Conservation (phyloP, 2,888 invertebrate genomes). For the Xylophagus ater region DNA sequence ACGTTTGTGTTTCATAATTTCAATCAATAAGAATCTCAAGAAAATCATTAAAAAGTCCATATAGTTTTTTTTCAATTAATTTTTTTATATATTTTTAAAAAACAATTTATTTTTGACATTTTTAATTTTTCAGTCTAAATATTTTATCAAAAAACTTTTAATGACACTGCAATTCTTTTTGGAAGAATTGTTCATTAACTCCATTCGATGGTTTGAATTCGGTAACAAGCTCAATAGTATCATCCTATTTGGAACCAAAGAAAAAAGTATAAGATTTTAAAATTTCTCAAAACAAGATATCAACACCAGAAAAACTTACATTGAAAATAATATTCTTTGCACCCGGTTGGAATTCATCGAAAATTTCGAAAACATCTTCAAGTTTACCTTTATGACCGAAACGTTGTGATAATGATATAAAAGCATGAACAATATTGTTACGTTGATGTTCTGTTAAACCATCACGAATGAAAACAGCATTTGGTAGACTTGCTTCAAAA, state of each 20-base stretch:
- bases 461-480: slow-evolving; percentile 28
- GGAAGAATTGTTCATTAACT: slow-evolving; percentile 28
- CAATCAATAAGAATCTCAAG: no score
- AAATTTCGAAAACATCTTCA: slow-evolving; percentile 35
- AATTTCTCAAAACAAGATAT: not conserved
- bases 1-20: no score
- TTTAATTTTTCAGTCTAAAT: no score
- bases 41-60: not conserved
- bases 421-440: slow-evolving; percentile 34
- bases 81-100: no score
- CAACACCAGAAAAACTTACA: slow-evolving; percentile 24
- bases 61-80: not conserved
- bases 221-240: slow-evolving; percentile 27
- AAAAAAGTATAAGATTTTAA: not conserved
- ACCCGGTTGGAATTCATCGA: slow-evolving; percentile 30
- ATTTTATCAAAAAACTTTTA: no score
- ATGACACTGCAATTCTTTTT: slow-evolving; percentile 23
- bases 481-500: slow-evolving; percentile 32
- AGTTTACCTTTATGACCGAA: slow-evolving; percentile 31
- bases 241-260: slow-evolving; percentile 26
- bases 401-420: slow-evolving; percentile 28
- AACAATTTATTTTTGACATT: not conserved
- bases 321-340: slow-evolving; percentile 31
- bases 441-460: slow-evolving; percentile 28
- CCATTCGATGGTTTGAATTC: slow-evolving; percentile 25